These are phyloP conservation scores for Brachyistius frenatus DNA, from an alignment of 2,113 vertebrate genomes.

Conservation along the genomic window DNA sequence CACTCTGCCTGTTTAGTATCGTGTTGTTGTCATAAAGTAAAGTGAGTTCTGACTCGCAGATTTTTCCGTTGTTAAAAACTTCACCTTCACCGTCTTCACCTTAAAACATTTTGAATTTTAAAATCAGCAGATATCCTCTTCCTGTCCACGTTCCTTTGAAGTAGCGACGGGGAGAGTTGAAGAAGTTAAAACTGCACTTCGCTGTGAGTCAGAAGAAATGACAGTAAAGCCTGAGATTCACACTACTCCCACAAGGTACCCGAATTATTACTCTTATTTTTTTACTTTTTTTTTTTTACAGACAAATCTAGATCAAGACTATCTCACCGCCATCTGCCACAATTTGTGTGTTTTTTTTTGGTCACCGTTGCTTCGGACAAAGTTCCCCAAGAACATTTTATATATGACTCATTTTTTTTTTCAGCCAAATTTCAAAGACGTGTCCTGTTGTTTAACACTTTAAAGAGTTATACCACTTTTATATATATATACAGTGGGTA, in stretches of 20 bases:
- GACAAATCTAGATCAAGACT: neutral
- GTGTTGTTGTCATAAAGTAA: too few species aligned
- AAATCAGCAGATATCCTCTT: too few species aligned
- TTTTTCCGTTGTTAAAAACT: too few species aligned
- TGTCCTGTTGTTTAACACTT: neutral
- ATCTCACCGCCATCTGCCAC: neutral
- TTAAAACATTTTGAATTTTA: too few species aligned
- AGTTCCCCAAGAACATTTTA: neutral
- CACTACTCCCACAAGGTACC: constrained; percentile 22
- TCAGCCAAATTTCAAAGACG: neutral
- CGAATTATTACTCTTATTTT: neutral
- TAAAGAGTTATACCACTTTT: too few species aligned
- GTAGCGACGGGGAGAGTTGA: neutral
- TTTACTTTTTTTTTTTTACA: too few species aligned
- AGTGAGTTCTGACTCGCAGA: too few species aligned
- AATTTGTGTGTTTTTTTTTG: neutral
- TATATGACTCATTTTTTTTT: neutral
- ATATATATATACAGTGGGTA: too few species aligned
- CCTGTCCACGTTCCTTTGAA: too few species aligned
- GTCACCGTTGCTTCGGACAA: neutral
- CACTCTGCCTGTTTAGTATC: too few species aligned
- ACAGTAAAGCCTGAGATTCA: neutral
- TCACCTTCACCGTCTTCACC: too few species aligned
- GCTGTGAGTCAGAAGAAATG: constrained; percentile 3
- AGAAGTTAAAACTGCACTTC: constrained; percentile 3